phyloP scores from a whole-genome alignment of 2,888 invertebrate species.

The Lagria hirta region DNA sequence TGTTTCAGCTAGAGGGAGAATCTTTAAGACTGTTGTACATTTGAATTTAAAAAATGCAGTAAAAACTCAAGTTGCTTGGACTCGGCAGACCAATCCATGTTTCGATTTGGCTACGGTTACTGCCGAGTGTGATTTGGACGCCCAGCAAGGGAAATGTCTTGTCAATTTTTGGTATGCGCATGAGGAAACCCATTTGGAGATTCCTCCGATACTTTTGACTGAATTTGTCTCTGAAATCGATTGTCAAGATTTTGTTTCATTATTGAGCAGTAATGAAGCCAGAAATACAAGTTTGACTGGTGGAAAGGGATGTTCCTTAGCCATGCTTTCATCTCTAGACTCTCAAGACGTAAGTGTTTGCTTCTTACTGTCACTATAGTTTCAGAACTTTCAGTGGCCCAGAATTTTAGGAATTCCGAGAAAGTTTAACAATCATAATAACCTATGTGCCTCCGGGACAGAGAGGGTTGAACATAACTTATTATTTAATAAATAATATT shows the following conservation, averaged over 20 bases:
- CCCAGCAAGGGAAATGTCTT: constrained; percentile 49
- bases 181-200: constrained; percentile 32
- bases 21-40: constrained; percentile 39
- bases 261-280: constrained; percentile 57
- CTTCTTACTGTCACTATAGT: neutral
- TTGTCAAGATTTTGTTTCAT: constrained; percentile 31
- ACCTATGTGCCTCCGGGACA: no score
- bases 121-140: constrained; percentile 48
- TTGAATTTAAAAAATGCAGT: constrained; percentile 30
- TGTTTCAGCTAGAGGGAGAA: constrained; percentile 27
- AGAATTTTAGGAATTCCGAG: no score
- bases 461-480: no score
- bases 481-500: no score
- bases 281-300: constrained; percentile 65
- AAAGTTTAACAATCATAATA: no score
- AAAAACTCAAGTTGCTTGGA: neutral
- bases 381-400: no score
- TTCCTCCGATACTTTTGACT: constrained; percentile 32
- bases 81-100: constrained; percentile 31
- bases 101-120: constrained; percentile 29
- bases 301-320: constrained; percentile 78
- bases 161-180: constrained; percentile 50
- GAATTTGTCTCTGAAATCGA: constrained; percentile 29
- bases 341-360: constrained; percentile 52
- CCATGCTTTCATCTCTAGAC: constrained; percentile 59